Conservation (phyloP, 2,888 invertebrate species). For the Papilio protenor region DNA sequence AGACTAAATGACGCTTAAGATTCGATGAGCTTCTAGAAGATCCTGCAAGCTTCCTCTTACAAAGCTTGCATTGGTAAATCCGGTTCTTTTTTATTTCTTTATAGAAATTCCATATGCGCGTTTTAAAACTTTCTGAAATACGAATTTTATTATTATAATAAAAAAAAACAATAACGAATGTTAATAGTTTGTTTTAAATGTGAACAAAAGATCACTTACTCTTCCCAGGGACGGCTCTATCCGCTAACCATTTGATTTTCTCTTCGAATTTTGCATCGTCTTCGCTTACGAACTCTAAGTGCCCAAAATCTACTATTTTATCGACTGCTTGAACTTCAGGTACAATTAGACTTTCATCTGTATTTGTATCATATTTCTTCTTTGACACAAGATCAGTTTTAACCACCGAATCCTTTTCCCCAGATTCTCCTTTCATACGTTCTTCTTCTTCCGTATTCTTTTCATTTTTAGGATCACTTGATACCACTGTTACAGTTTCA, state of each 20-base stretch:
- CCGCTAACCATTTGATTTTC: constrained; percentile 39
- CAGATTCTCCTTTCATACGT: neutral
- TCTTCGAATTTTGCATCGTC: constrained; percentile 24
- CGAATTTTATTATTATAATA: neutral
- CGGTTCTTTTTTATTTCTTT: constrained; percentile 16
- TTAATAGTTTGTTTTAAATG: neutral
- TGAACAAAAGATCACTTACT: constrained; percentile 12
- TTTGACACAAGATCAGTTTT: neutral
- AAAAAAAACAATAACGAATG: neutral
- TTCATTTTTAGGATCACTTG: neutral
- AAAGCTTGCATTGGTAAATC: constrained; percentile 39
- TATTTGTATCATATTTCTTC: neutral
- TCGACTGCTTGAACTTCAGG: constrained; percentile 30
- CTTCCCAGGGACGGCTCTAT: constrained; percentile 32
- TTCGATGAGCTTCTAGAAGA: constrained; percentile 33
- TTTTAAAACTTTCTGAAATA: constrained; percentile 36
- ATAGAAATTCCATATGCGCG: constrained; percentile 44
- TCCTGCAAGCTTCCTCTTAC: constrained; percentile 31
- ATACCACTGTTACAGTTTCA: neutral
- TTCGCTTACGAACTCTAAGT: constrained; percentile 30
- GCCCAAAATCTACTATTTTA: constrained; percentile 28
- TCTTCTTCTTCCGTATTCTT: neutral
- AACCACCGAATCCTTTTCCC: neutral
- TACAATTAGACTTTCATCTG: neutral
- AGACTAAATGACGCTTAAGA: constrained; percentile 38